Conservation (phyloP, 2,113 vertebrate genomes). For the Lampris megalopsis region DNA sequence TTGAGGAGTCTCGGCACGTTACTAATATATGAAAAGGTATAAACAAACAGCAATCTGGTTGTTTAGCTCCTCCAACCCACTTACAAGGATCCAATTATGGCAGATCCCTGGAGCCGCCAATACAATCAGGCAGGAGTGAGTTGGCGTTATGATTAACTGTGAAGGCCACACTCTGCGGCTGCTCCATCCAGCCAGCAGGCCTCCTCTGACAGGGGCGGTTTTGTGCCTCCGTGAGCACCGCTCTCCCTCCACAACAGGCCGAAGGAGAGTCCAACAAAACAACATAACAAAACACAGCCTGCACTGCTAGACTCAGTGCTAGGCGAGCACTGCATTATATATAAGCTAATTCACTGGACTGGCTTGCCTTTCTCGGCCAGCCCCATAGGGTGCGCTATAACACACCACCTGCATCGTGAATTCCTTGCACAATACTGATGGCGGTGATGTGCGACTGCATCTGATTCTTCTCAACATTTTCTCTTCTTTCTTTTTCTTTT, state of each 20-base stretch:
- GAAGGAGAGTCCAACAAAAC: slow-evolving; percentile 49
- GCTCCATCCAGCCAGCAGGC: slow-evolving; percentile 75
- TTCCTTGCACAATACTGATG: slow-evolving; percentile 65
- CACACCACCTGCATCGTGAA: slow-evolving; percentile 72
- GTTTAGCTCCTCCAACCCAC: slow-evolving; percentile 88
- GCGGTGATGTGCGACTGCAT: slow-evolving; percentile 50
- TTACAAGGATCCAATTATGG: slow-evolving; percentile 89
- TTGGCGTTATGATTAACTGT: slow-evolving; percentile 84
- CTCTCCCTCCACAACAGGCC: slow-evolving; percentile 56
- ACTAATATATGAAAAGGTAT: slow-evolving; percentile 88
- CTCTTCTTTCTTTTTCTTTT: too few species aligned
- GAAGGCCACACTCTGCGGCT: slow-evolving; percentile 80
- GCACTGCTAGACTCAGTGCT: slow-evolving; percentile 55
- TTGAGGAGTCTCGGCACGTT: slow-evolving; percentile 85
- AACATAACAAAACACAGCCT: slow-evolving; percentile 47
- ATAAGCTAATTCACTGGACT: slow-evolving; percentile 69
- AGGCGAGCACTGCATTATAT: slow-evolving; percentile 54
- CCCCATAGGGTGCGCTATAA: slow-evolving; percentile 64
- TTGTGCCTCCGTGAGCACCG: slow-evolving; percentile 68
- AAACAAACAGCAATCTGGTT: slow-evolving; percentile 89
- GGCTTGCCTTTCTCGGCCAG: slow-evolving; percentile 63
- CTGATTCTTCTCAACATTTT: slow-evolving; percentile 43
- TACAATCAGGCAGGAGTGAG: slow-evolving; percentile 84
- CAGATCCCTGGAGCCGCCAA: slow-evolving; percentile 86
- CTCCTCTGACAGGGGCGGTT: slow-evolving; percentile 71